phyloP scores from a whole-genome alignment of 2,113 vertebrate genomes.

The Thalassarche chlororhynchos region DNA sequence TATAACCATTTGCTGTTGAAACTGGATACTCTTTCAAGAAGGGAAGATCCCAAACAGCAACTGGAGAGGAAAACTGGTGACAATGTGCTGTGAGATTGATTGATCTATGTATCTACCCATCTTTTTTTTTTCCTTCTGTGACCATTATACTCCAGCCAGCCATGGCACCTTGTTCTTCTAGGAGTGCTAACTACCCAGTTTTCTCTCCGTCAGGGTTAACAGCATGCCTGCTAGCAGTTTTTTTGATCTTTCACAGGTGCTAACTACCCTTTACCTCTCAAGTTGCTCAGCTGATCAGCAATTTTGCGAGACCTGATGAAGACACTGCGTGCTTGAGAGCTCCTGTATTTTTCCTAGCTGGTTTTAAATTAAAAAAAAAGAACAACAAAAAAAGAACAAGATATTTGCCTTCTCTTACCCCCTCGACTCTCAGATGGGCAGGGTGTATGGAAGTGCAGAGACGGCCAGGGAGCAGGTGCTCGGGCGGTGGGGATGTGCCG shows the following conservation, averaged over 20 bases:
- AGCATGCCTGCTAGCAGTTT: background rate
- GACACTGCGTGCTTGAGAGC: background rate
- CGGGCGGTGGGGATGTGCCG: fast-evolving
- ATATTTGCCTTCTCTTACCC: background rate
- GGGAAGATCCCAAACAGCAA: background rate
- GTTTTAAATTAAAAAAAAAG: background rate
- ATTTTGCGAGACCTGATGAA: background rate
- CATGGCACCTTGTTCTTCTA: background rate
- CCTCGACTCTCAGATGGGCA: background rate
- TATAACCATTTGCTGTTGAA: background rate
- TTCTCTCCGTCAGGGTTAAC: background rate
- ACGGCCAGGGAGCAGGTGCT: fast-evolving
- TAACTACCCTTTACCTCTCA: background rate
- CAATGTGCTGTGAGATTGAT: background rate
- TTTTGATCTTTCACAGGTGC: background rate
- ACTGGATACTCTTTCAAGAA: background rate
- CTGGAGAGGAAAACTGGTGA: background rate
- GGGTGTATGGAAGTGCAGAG: fast-evolving
- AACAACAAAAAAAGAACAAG: no score
- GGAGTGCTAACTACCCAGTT: background rate
- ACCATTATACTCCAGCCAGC: background rate
- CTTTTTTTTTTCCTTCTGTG: background rate
- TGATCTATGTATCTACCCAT: no score
- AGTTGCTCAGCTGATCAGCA: background rate
- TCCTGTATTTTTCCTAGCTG: background rate